Evolutionary conservation across 2,113 vertebrate species (phyloP).

Genomic region (Cinclus cinclus): DNA sequence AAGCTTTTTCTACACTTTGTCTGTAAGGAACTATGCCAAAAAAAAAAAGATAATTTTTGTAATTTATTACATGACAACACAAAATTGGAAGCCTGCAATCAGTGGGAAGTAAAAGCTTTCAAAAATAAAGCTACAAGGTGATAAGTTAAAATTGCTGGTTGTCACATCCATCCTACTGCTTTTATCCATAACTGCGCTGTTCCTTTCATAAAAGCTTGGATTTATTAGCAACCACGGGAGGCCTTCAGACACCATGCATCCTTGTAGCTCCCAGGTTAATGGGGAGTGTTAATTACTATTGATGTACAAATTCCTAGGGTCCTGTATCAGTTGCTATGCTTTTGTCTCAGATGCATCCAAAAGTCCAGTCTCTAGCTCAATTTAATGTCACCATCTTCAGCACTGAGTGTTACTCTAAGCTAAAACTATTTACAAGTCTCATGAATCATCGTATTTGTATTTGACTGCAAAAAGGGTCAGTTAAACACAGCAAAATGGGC

Average conservation of each 20-base stretch:
- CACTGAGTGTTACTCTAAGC: background rate
- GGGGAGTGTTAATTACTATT: constrained; percentile 17
- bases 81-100: constrained; percentile 60
- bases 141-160: constrained; percentile 60
- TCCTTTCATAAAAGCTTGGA: constrained; percentile 24
- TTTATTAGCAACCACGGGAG: background rate
- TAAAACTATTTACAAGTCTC: background rate
- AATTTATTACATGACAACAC: constrained; percentile 51
- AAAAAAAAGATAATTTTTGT: constrained; percentile 3
- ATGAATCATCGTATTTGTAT: background rate
- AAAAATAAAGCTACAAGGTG: constrained; percentile 55
- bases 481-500: background rate
- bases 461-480: background rate
- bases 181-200: constrained; percentile 36
- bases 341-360: background rate
- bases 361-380: background rate
- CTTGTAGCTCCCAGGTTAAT: background rate
- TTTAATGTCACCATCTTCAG: background rate
- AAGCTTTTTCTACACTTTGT: background rate
- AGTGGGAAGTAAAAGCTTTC: constrained; percentile 65
- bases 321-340: background rate
- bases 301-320: background rate
- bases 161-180: constrained; percentile 47
- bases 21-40: background rate
- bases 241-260: background rate